Conservation (phyloP, 2,797 vertebrate species). For the Graptemys geographica region DNA sequence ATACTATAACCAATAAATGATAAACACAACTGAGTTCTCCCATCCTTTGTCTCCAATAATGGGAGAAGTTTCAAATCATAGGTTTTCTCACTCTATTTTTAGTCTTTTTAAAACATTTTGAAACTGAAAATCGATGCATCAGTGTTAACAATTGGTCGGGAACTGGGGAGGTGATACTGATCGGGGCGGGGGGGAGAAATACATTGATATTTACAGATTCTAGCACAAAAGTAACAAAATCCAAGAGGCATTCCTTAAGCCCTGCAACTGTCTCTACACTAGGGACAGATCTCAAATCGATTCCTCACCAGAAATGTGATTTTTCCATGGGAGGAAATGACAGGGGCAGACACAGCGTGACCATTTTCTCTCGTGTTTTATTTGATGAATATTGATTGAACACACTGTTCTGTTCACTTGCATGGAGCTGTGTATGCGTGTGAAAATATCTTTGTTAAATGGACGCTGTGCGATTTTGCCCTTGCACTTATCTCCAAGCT, state of each 20-base stretch:
- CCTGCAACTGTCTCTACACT: neutral
- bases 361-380: neutral
- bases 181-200: neutral
- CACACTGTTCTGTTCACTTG: neutral
- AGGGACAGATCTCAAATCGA: neutral
- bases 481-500: constrained; percentile 35
- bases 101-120: neutral
- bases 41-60: neutral
- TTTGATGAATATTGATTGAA: neutral
- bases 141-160: neutral
- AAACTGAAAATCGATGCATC: neutral
- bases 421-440: neutral
- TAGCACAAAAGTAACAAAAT: neutral
- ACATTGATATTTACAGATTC: neutral
- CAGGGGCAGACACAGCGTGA: neutral
- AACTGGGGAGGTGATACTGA: neutral
- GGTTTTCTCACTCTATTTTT: neutral
- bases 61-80: neutral
- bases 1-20: neutral
- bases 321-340: neutral
- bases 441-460: constrained; percentile 28
- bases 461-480: neutral
- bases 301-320: neutral
- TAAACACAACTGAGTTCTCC: neutral
- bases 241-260: neutral